phyloP scores from a whole-genome alignment of 2,113 vertebrate genomes.

The Ailuropoda melanoleuca region DNA sequence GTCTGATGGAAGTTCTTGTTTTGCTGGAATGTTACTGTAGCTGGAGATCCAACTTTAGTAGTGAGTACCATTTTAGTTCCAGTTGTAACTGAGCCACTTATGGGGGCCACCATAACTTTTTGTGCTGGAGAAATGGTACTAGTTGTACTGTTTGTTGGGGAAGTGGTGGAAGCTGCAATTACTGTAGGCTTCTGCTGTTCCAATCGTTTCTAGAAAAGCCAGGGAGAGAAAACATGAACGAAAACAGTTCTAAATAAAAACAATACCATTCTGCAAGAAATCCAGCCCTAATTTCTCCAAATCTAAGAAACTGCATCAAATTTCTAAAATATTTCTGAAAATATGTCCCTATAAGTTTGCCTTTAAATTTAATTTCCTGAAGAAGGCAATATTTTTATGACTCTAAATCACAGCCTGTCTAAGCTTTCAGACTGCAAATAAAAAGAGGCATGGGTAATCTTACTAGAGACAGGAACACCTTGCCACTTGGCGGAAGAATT shows the following conservation, averaged over 20 bases:
- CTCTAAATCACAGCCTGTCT: not conserved
- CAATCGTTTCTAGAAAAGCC: constrained; percentile 91
- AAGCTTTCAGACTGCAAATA: not conserved
- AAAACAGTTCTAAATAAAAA: not conserved
- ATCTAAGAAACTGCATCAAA: not conserved
- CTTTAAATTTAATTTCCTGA: not conserved
- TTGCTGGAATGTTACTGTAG: constrained; percentile 95
- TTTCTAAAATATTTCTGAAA: constrained; percentile 4
- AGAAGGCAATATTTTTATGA: not conserved
- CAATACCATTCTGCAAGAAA: not conserved
- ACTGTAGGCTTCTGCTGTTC: constrained; percentile 91
- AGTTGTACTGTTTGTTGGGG: constrained; percentile 86
- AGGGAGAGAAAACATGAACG: not conserved
- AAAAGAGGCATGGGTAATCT: not conserved
- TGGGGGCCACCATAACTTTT: constrained; percentile 90
- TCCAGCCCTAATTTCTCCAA: not conserved
- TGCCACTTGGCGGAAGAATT: not conserved
- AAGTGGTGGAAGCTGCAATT: constrained; percentile 78
- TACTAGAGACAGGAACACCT: not conserved
- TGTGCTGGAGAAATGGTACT: constrained; percentile 86
- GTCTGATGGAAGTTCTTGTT: constrained; percentile 99
- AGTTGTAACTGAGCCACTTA: constrained; percentile 87
- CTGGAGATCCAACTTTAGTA: constrained; percentile 94
- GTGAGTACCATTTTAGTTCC: constrained; percentile 95
- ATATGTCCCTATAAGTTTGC: not conserved